phyloP scores from a whole-genome alignment of 2,797 vertebrate genomes.

The Calcarius lapponicus region DNA sequence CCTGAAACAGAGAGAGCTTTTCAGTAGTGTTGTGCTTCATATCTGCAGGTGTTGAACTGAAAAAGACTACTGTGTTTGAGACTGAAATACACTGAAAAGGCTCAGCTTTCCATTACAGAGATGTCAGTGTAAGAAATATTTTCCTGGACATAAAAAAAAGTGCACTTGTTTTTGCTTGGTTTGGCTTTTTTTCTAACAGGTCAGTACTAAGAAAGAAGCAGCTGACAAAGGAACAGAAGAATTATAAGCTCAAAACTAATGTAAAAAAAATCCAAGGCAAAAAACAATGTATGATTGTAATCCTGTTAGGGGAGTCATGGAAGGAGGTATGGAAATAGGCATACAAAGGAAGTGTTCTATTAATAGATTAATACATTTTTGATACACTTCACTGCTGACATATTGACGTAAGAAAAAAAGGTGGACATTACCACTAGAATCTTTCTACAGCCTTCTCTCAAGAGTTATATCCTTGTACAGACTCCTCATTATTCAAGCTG shows the following conservation, averaged over 20 bases:
- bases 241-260: background rate
- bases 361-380: background rate
- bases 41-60: background rate
- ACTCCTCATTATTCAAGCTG: background rate
- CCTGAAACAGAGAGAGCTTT: background rate
- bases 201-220: background rate
- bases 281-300: background rate
- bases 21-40: background rate
- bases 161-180: background rate
- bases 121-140: background rate
- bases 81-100: background rate
- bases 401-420: background rate
- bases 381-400: background rate
- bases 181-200: background rate
- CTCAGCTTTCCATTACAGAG: background rate
- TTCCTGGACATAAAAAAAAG: background rate
- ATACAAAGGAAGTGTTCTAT: background rate
- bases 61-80: background rate
- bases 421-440: background rate
- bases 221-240: background rate
- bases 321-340: background rate
- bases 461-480: background rate
- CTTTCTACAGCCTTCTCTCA: background rate
- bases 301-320: background rate
- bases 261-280: background rate